phyloP scores from a whole-genome alignment of 2,797 vertebrate genomes.

The Pipistrellus kuhlii region DNA sequence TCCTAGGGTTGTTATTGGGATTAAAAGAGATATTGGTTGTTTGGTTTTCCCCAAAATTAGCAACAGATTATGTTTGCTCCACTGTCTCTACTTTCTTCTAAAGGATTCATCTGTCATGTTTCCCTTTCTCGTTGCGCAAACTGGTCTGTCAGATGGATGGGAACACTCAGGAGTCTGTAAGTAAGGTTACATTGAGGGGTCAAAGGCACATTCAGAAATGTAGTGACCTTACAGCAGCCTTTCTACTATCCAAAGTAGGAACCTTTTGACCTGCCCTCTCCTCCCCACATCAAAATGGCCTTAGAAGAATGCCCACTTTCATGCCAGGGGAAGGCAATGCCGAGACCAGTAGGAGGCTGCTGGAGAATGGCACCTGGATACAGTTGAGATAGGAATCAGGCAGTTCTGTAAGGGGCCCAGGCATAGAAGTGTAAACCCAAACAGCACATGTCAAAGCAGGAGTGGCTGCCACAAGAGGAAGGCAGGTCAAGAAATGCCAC shows the following conservation, averaged over 20 bases:
- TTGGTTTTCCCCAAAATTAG: slow-evolving; percentile 3
- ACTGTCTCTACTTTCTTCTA: background rate
- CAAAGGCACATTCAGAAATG: background rate
- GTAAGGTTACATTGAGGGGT: background rate
- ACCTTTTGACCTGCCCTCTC: background rate
- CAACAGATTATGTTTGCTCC: background rate
- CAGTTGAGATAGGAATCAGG: background rate
- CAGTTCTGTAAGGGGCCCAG: background rate
- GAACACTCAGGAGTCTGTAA: background rate
- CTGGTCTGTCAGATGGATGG: background rate
- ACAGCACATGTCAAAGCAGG: background rate
- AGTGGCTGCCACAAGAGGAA: background rate
- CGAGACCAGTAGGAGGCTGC: background rate
- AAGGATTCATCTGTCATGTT: background rate
- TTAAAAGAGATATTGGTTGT: background rate
- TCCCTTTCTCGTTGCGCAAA: background rate
- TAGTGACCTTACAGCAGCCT: background rate
- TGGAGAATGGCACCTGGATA: background rate
- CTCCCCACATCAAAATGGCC: background rate
- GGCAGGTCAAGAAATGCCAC: background rate
- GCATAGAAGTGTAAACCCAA: background rate
- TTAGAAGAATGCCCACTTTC: background rate
- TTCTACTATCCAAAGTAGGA: background rate
- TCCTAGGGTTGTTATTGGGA: background rate
- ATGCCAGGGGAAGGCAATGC: background rate